Evolutionary conservation across 2,888 invertebrate genomes (phyloP).

Genomic region (Spodoptera littoralis): DNA sequence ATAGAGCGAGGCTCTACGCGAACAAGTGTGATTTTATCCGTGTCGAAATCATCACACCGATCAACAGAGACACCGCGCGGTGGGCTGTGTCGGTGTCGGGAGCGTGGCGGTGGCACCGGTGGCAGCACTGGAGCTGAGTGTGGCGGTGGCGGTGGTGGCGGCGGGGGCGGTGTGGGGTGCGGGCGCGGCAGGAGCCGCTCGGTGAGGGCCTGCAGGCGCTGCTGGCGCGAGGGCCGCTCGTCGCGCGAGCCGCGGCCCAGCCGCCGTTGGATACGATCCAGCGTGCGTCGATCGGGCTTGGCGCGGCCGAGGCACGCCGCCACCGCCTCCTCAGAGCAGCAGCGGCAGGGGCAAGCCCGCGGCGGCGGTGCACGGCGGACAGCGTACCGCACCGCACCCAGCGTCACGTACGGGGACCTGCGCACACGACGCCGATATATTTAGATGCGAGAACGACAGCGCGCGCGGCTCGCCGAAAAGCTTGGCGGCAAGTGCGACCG

Average conservation of each 20-base stretch:
- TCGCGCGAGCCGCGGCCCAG: constrained; percentile 89
- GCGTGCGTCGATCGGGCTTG: constrained; percentile 90
- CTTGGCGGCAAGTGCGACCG: constrained; percentile 84
- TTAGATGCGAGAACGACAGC: constrained; percentile 59
- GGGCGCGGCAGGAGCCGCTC: constrained; percentile 92
- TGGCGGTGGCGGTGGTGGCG: constrained; percentile 80
- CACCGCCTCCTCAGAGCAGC: constrained; percentile 88
- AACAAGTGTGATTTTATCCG: constrained; percentile 85
- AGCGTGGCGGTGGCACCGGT: constrained; percentile 88
- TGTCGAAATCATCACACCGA: constrained; percentile 83
- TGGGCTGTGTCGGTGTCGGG: constrained; percentile 86
- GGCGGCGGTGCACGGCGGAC: constrained; percentile 91
- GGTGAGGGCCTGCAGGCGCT: constrained; percentile 94
- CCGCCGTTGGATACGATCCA: constrained; percentile 95
- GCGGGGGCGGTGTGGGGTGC: constrained; percentile 71
- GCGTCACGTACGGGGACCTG: constrained; percentile 90
- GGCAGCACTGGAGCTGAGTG: constrained; percentile 88
- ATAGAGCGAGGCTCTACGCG: constrained; percentile 90
- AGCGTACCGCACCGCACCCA: constrained; percentile 92
- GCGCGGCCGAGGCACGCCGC: constrained; percentile 87
- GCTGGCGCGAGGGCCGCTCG: constrained; percentile 88
- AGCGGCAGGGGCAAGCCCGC: constrained; percentile 88
- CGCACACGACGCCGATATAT: constrained; percentile 73
- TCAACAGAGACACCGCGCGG: constrained; percentile 84
- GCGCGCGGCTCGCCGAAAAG: constrained; percentile 80